Percentiles rank a stretch among this genome's conserved stretches.
phyloP scores from a whole-genome alignment of 2,113 vertebrate species.

The Microtus ochrogaster region DNA sequence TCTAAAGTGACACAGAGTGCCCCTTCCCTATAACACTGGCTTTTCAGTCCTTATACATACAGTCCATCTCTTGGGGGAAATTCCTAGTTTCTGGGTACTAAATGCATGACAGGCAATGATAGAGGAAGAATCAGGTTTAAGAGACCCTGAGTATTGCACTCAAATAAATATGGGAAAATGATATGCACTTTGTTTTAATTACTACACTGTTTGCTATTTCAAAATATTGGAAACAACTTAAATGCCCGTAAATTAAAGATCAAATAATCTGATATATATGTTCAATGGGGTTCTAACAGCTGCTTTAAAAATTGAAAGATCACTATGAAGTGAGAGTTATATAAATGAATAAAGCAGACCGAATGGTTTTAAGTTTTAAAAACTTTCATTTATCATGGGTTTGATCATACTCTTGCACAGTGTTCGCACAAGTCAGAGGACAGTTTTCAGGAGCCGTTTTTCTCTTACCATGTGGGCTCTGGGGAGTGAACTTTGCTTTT shows the following conservation, averaged over 20 bases:
- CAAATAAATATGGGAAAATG: not conserved
- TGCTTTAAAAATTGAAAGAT: conserved; percentile 26
- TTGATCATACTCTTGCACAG: not conserved
- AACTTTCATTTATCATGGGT: not conserved
- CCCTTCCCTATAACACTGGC: not conserved
- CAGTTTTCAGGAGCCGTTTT: not conserved
- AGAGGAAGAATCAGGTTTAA: not conserved
- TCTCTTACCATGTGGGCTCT: not conserved
- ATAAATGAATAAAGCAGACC: not conserved
- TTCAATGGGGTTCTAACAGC: not conserved
- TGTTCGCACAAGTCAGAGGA: not conserved
- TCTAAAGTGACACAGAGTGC: not conserved
- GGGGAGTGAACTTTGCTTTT: not conserved
- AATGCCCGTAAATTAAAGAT: not conserved
- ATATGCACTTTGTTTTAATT: conserved; percentile 18
- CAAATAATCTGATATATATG: conserved; percentile 2
- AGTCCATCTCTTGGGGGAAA: not conserved
- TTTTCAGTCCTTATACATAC: not conserved
- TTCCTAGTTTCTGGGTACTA: not conserved
- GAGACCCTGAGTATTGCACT: not conserved
- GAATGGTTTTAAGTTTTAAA: not conserved
- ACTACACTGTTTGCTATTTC: not conserved
- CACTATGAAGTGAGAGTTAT: not conserved
- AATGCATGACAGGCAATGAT: not conserved
- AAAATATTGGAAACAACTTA: conserved; percentile 11